A percentile compares a stretch with the other conserved stretches of the same genome.
Evolutionary conservation across 2,888 invertebrate species (phyloP).

Genomic region (Loripinus fragilis): DNA sequence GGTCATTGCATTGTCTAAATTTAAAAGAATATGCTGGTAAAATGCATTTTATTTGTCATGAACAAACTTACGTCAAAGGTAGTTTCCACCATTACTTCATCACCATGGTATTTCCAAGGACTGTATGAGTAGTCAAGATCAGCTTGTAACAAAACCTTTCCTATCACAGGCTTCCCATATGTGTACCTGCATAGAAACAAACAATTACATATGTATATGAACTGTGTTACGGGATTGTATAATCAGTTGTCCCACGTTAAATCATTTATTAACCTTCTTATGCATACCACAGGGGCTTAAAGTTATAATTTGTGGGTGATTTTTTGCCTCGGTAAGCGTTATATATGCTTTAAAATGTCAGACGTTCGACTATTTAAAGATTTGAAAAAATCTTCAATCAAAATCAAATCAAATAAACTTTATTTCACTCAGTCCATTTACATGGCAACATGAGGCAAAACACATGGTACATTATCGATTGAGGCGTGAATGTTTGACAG

Average conservation of each 20-base stretch:
- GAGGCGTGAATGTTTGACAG: too few species aligned
- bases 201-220: neutral
- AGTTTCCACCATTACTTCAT: slow-evolving; percentile 56
- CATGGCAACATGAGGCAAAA: too few species aligned
- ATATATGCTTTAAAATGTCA: too few species aligned
- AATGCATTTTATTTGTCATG: neutral
- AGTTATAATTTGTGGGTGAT: too few species aligned
- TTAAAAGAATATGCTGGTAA: neutral
- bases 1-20: too few species aligned
- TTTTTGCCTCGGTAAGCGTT: too few species aligned
- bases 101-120: slow-evolving; percentile 58
- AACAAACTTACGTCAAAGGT: slow-evolving; percentile 45
- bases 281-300: too few species aligned
- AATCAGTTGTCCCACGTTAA: neutral
- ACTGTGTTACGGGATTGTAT: neutral
- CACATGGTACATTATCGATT: too few species aligned
- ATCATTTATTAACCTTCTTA: neutral
- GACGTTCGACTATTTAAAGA: too few species aligned
- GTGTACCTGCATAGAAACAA: slow-evolving; percentile 76
- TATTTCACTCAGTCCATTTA: too few species aligned
- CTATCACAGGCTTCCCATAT: slow-evolving; percentile 87
- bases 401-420: too few species aligned
- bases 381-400: too few species aligned
- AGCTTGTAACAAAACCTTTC: slow-evolving; percentile 91
- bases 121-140: slow-evolving; percentile 61